Base-by-base conservation (phyloP, 2,888 invertebrate species). In the Microplitis deprimator region DNA sequence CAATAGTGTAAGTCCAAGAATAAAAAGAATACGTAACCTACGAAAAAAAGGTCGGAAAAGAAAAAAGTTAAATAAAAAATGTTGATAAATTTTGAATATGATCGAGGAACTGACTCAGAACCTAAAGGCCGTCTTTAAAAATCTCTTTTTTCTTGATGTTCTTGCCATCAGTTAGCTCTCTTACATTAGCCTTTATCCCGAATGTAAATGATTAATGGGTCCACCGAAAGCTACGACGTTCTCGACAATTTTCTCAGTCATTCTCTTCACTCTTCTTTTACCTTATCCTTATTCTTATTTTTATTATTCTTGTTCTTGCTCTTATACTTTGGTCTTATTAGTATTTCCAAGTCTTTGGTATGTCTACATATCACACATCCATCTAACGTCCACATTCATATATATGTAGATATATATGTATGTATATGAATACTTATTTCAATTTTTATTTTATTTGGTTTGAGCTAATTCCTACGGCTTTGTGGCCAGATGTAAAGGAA, bases 151-250 rank as follows among this genome's bases (percentile, higher is more conserved):
- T 29, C 29, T 29, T 29, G 16, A n/a, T n/a, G 74, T 75, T 79
- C 79, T 82, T 77, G 81, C 82, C 80, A 77, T 81, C 76, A 77
- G 78, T 80, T 73, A 68, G 65, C 75, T 77, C 83, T 85, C 78
- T 82, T 84, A 29, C 29, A 29, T 29, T 29, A 29, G 85, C 86
- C 87, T 89, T 87, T 87, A 86, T 86, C 85, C 85, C 62, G 29
- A 29, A 79, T 82, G 80, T 75, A 82, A 83, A 89, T 89, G 89
- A 89, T 89, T 89, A 89, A 89, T 89, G 88, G 85, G 86, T 87
- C 85, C 88, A 80, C 29, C 29, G 29, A 67, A 68, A 77, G 73
- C 72, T 77, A 77, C 76, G 61, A 68, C 74, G 75, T 79, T 29
- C 29, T 29, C 29, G 80, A 79, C 81, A 80, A 83, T 79, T 81